phyloP scores from a whole-genome alignment of 2,888 invertebrate species.

The Cinara cedri region DNA sequence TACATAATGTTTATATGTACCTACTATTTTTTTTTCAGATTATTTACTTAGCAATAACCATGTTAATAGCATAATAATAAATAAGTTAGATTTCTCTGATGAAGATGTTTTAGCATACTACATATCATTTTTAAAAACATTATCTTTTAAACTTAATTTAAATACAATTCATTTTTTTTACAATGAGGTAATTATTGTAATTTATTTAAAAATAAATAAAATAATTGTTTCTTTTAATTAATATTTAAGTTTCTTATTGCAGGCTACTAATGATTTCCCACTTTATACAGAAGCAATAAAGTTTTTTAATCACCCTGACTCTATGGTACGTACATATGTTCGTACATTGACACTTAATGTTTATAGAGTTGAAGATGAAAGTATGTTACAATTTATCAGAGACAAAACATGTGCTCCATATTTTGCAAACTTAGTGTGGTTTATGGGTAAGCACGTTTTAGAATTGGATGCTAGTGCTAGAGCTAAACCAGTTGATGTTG shows the following conservation, averaged over 20 bases:
- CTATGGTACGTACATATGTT: constrained; percentile 99
- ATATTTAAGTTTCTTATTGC: constrained; percentile 61
- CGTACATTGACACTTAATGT: constrained; percentile 97
- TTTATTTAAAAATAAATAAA: constrained; percentile 40
- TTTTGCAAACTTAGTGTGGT: constrained; percentile 98
- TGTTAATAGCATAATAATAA: constrained; percentile 98
- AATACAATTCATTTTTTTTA: constrained; percentile 99
- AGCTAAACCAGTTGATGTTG: constrained; percentile 48
- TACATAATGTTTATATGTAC: not conserved
- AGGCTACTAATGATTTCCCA: constrained; percentile 99
- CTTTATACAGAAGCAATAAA: constrained; percentile 98
- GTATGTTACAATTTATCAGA: constrained; percentile 93
- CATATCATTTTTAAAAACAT: constrained; percentile 97
- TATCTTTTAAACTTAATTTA: constrained; percentile 95
- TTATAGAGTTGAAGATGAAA: constrained; percentile 89
- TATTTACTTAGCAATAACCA: constrained; percentile 99
- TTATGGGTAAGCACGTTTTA: constrained; percentile 95
- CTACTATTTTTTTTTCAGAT: constrained; percentile 72
- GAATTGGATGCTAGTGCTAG: constrained; percentile 77
- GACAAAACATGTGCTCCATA: constrained; percentile 97
- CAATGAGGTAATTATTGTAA: constrained; percentile 79
- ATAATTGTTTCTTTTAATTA: not conserved
- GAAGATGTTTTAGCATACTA: constrained; percentile 99
- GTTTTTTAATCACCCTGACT: constrained; percentile 98
- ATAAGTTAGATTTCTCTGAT: constrained; percentile 99